Evolutionary conservation across 2,888 invertebrate species (phyloP), one percentile per base, ranked within the genome.

Genomic region (Erebia ligea): DNA sequence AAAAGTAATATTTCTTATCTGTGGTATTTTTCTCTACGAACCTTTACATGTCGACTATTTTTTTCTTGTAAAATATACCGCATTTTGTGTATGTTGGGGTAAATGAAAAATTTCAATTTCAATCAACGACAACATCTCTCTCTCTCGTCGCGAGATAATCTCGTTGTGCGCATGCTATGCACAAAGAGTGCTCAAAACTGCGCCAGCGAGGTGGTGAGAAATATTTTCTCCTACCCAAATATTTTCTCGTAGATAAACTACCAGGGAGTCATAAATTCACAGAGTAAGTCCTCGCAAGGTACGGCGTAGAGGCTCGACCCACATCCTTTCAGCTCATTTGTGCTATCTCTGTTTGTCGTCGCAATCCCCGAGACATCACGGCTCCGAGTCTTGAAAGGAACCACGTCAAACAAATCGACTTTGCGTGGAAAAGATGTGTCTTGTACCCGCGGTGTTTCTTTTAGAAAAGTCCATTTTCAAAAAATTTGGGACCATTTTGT

Each of bases 301-400:
- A 13, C 59, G 45, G 50, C 73, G 85, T 84, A 83, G 83, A 65
- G 81, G 86, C 89, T 86, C 86, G 92, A 91, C 92, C 92, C 79
- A 92, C 81, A 87, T 92, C 87, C 91, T 88, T 90, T 91, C 92
- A 91, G 76, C 76, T 80, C 87, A 87, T 89, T 89, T 87, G 81
- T 85, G 70, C 79, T 89, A 92, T 92, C 92, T 88, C 84, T 91
- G 89, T 92, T 90, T 91, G 86, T 76, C 86, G 87, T 91, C 92
- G 88, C 89, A 91, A 90, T 91, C 85, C 85, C 82, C 80, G 77
- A 77, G 81, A 82, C 83, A 83, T 77, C 74, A 71, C 11, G 56
- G 54, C 52, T 56, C 19, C 56, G 45, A 73, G 69, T 75, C 72
- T 71, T 70, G 75, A 75, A 72, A 69, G 75, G 68, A 67, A 58